Percentiles rank a stretch among this genome's conserved stretches.
Evolutionary conservation across 2,888 invertebrate species (phyloP).

Genomic region (Eilema griseolum): DNA sequence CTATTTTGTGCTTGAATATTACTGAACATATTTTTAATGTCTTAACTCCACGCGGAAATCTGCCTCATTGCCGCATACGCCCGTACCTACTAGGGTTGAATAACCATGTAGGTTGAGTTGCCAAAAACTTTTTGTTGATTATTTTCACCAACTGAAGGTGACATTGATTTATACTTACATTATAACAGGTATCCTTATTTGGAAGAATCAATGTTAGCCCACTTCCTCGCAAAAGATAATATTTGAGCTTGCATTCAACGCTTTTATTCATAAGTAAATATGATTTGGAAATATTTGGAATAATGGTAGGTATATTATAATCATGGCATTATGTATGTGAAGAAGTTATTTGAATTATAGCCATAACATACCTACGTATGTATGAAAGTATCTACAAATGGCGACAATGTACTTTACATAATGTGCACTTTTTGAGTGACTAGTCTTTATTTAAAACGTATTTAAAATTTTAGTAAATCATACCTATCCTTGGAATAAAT

Average conservation of each 20-base stretch:
- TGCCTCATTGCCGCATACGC: conserved; percentile 28
- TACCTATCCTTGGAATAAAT: not conserved
- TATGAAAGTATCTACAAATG: not conserved
- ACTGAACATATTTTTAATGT: conserved; percentile 26
- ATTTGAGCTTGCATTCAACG: not conserved
- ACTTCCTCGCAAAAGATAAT: not conserved
- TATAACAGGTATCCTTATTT: conserved; percentile 16
- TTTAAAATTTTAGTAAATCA: too few relatives aligned
- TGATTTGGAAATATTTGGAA: not conserved
- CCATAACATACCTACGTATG: too few relatives aligned
- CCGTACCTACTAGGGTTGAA: conserved; percentile 35
- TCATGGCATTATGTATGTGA: not conserved
- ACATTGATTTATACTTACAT: conserved; percentile 22
- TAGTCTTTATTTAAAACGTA: too few relatives aligned
- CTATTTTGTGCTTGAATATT: conserved; percentile 32
- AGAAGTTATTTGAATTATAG: not conserved
- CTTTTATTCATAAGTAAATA: not conserved
- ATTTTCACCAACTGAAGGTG: conserved; percentile 31
- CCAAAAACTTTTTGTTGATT: conserved; percentile 32
- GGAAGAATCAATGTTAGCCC: conserved; percentile 2
- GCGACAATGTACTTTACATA: not conserved
- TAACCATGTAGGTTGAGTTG: conserved; percentile 40
- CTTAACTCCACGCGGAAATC: conserved; percentile 49
- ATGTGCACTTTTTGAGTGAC: not conserved
- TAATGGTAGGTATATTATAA: not conserved